These are phyloP conservation scores for Brachypalpus laphriformis DNA, from an alignment of 2,888 invertebrate species.

Conservation along the genomic window DNA sequence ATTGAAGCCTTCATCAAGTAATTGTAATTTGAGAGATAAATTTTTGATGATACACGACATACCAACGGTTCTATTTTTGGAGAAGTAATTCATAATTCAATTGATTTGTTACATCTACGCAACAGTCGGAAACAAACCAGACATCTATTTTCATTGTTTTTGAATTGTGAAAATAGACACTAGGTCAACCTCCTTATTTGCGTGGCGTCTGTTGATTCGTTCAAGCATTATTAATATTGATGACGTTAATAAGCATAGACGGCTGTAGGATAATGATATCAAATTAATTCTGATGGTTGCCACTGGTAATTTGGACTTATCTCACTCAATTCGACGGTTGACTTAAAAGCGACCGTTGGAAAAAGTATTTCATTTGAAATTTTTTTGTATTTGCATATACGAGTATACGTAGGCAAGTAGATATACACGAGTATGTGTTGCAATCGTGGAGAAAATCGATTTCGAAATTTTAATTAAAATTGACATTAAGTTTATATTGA, in stretches of 20 bases:
- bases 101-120: background rate
- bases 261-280: background rate
- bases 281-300: background rate
- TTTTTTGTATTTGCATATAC: too few species aligned
- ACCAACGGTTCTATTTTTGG: background rate
- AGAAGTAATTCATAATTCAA: background rate
- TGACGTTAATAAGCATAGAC: background rate
- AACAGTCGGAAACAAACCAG: background rate
- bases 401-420: too few species aligned
- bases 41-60: constrained; percentile 4
- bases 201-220: background rate
- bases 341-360: too few species aligned
- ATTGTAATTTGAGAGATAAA: constrained; percentile 6
- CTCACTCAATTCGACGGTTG: background rate
- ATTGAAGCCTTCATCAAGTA: background rate
- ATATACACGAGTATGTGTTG: too few species aligned
- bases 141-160: background rate
- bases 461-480: too few species aligned
- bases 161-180: background rate
- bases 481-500: too few species aligned
- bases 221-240: background rate
- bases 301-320: background rate
- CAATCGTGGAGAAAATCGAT: too few species aligned
- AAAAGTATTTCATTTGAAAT: too few species aligned
- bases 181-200: background rate